Conservation (phyloP, 2,888 invertebrate species). For the Brenthis daphne region DNA sequence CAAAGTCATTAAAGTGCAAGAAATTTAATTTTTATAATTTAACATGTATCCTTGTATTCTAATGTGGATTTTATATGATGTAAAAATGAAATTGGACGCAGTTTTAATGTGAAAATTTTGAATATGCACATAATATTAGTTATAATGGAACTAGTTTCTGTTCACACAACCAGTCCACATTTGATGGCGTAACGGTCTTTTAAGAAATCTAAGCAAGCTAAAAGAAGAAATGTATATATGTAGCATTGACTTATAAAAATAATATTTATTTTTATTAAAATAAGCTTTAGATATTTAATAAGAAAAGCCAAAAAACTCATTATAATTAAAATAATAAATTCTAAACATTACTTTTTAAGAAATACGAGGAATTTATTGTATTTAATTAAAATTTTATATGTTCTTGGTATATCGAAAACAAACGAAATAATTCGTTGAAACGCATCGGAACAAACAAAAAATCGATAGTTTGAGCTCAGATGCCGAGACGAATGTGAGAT, state of each 20-base stretch:
- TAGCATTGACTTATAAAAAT: no score
- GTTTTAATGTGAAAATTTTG: conserved; percentile 40
- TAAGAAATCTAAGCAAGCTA: conserved; percentile 28
- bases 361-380: no score
- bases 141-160: conserved; percentile 40
- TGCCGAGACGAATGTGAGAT: conserved; percentile 66
- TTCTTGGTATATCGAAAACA: conserved; percentile 2
- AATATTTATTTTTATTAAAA: no score
- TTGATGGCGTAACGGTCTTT: conserved; percentile 37
- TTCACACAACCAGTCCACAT: conserved; percentile 41
- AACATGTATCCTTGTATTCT: not conserved
- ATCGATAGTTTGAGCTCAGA: conserved; percentile 62
- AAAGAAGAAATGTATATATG: conserved; percentile 7
- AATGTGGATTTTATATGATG: not conserved
- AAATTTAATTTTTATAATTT: not conserved
- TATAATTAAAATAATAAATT: no score
- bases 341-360: no score
- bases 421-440: conserved; percentile 29
- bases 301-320: no score
- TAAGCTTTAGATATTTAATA: no score
- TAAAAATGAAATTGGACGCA: not conserved
- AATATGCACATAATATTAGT: conserved; percentile 43
- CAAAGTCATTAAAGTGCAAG: no score
- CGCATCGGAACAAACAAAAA: conserved; percentile 45
- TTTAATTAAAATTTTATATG: not conserved